A percentile compares a stretch with the other conserved stretches of the same genome.
phyloP scores from a whole-genome alignment of 2,797 vertebrate genomes.

The Pygocentrus nattereri region DNA sequence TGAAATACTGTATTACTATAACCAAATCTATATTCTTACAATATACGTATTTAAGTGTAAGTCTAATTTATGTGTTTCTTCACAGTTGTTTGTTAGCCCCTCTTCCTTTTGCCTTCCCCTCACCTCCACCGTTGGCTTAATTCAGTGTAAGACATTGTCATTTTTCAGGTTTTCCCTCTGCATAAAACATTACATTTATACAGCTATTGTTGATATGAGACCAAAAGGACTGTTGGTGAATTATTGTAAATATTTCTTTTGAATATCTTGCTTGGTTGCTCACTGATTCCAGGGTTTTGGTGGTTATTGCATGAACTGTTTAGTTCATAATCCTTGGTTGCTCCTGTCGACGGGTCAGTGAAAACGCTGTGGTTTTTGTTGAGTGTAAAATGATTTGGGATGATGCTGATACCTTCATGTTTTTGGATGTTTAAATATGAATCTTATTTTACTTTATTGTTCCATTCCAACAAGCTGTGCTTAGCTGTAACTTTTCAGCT shows the following conservation, averaged over 20 bases:
- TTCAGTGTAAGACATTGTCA: slow-evolving; percentile 31
- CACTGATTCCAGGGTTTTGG: slow-evolving; percentile 46
- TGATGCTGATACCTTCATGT: slow-evolving; percentile 22
- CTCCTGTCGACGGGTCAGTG: slow-evolving; percentile 8
- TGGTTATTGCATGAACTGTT: slow-evolving; percentile 41
- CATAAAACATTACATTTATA: slow-evolving; percentile 32
- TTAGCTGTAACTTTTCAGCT: slow-evolving; percentile 55
- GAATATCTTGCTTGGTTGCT: slow-evolving; percentile 43
- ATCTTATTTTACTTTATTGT: slow-evolving; percentile 30
- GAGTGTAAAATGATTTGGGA: slow-evolving; percentile 33
- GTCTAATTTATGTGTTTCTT: slow-evolving; percentile 61
- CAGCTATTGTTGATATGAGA: slow-evolving; percentile 53
- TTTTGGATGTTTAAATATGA: slow-evolving; percentile 34
- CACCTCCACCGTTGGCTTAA: slow-evolving; percentile 36
- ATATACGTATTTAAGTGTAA: slow-evolving; percentile 61
- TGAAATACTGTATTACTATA: slow-evolving; percentile 62
- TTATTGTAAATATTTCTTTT: slow-evolving; percentile 55
- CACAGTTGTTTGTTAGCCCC: slow-evolving; percentile 24
- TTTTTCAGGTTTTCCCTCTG: slow-evolving; percentile 30
- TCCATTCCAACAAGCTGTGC: slow-evolving; percentile 36
- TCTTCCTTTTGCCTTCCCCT: neutral
- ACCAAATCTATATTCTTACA: slow-evolving; percentile 65
- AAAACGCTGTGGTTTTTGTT: slow-evolving; percentile 32
- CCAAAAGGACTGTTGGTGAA: slow-evolving; percentile 51
- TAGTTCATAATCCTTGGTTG: slow-evolving; percentile 25